Conservation (phyloP, 92 coral and sea anemone species). For the Pocillopora grandis region DNA sequence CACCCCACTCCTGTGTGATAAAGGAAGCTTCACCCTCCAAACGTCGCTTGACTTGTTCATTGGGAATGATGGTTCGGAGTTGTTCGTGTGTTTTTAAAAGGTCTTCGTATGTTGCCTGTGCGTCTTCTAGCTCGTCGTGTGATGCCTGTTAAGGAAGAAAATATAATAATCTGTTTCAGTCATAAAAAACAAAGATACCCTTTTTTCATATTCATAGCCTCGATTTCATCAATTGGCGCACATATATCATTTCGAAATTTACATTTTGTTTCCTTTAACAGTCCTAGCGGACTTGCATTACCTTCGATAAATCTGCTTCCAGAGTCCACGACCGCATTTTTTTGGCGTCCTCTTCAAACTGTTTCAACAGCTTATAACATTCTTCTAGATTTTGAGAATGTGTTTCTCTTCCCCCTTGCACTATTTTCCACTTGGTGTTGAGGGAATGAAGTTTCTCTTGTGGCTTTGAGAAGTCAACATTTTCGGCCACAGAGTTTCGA, state of each 20-base stretch:
- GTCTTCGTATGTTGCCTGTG: conserved; percentile 60
- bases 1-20: conserved; percentile 81
- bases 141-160: conserved; percentile 46
- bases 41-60: conserved; percentile 68
- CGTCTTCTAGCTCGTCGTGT: conserved; percentile 62
- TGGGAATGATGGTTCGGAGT: conserved; percentile 63
- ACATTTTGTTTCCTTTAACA: too few species aligned
- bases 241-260: too few species aligned
- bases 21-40: conserved; percentile 53
- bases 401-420: conserved; percentile 64
- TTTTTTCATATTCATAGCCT: too few species aligned
- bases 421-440: conserved; percentile 76
- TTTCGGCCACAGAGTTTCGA: conserved; percentile 63
- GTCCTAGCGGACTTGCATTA: background rate
- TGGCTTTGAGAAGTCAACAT: conserved; percentile 69
- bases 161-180: background rate
- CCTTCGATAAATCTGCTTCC: conserved; percentile 63
- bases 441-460: conserved; percentile 67
- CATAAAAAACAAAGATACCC: background rate
- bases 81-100: conserved; percentile 67
- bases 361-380: conserved; percentile 58
- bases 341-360: conserved; percentile 62
- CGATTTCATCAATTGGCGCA: too few species aligned
- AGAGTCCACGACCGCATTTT: conserved; percentile 64
- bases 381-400: conserved; percentile 59